phyloP scores from a whole-genome alignment of 2,888 invertebrate species.

The Pristionchus entomophagus region DNA sequence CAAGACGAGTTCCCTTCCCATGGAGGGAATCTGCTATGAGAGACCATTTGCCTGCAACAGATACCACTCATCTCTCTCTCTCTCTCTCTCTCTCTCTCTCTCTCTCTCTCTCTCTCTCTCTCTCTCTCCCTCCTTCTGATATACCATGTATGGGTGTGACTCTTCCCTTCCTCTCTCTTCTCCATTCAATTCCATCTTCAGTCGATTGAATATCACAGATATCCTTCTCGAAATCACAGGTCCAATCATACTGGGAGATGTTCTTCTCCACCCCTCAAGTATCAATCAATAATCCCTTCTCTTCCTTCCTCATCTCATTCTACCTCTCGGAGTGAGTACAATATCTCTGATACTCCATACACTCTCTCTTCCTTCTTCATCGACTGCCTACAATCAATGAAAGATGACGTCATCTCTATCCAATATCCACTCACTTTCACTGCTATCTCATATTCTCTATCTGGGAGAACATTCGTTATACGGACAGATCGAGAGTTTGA shows the following conservation, averaged over 20 bases:
- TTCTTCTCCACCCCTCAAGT: slow-evolving; percentile 44
- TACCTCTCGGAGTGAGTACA: slow-evolving; percentile 60
- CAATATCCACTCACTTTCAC: slow-evolving; percentile 60
- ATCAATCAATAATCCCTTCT: too few species aligned
- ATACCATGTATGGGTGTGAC: slow-evolving; percentile 39
- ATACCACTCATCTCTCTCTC: not conserved
- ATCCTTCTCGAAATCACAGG: slow-evolving; percentile 53
- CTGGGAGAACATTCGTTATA: slow-evolving; percentile 53
- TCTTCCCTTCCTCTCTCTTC: slow-evolving; percentile 43
- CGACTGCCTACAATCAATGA: slow-evolving; percentile 50
- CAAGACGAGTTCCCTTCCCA: not conserved
- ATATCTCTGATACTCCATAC: slow-evolving; percentile 70
- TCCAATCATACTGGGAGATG: slow-evolving; percentile 53
- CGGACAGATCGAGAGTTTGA: slow-evolving; percentile 60
- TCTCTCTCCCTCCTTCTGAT: not conserved
- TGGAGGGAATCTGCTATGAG: slow-evolving; percentile 4
- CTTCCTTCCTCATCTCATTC: not conserved
- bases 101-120: not conserved
- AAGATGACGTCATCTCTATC: not conserved
- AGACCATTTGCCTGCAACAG: not conserved
- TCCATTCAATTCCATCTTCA: slow-evolving; percentile 46
- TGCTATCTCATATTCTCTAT: slow-evolving; percentile 66
- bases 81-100: not conserved
- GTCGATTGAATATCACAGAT: slow-evolving; percentile 48
- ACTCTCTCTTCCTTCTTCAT: slow-evolving; percentile 67